Conservation (phyloP, 2,113 vertebrate genomes). For the Caranx melampygus region DNA sequence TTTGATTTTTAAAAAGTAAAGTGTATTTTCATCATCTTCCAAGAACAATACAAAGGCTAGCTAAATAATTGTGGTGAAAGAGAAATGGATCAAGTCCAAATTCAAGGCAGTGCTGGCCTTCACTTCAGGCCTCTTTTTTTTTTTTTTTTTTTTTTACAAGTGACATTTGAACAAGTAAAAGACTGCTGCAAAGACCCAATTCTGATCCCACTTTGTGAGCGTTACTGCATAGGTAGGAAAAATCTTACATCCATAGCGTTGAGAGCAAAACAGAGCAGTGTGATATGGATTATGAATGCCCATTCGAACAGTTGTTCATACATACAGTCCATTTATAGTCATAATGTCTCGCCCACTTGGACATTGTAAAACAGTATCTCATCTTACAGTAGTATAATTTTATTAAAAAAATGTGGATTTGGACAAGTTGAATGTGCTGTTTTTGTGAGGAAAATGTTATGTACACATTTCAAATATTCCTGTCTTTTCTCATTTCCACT, state of each 20-base stretch:
- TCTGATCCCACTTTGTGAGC: background rate
- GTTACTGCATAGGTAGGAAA: slow-evolving; percentile 38
- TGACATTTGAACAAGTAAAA: slow-evolving; percentile 14
- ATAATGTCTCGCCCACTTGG: slow-evolving; percentile 1
- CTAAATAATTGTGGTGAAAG: slow-evolving; percentile 27
- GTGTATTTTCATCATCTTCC: slow-evolving; percentile 52
- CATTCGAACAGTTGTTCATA: background rate
- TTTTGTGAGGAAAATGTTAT: background rate
- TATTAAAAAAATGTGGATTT: slow-evolving; percentile 22
- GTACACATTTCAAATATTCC: slow-evolving; percentile 3
- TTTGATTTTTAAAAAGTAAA: slow-evolving; percentile 37
- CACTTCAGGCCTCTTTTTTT: slow-evolving; percentile 12
- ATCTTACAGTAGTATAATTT: background rate
- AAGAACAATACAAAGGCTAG: slow-evolving; percentile 43
- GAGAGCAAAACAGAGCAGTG: slow-evolving; percentile 18
- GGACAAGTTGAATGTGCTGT: background rate
- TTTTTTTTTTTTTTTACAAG: slow-evolving; percentile 8
- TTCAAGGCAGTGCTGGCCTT: slow-evolving; percentile 56
- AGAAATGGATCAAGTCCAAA: slow-evolving; percentile 32
- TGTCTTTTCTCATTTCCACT: slow-evolving; percentile 23
- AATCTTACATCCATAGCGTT: slow-evolving; percentile 21
- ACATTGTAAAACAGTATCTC: background rate
- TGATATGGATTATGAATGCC: background rate
- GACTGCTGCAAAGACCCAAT: slow-evolving; percentile 10
- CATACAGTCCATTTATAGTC: slow-evolving; percentile 27